Evolutionary conservation across 1,140 invertebrate species (phyloP).

Genomic region (Yoshiicerus persimilis): DNA sequence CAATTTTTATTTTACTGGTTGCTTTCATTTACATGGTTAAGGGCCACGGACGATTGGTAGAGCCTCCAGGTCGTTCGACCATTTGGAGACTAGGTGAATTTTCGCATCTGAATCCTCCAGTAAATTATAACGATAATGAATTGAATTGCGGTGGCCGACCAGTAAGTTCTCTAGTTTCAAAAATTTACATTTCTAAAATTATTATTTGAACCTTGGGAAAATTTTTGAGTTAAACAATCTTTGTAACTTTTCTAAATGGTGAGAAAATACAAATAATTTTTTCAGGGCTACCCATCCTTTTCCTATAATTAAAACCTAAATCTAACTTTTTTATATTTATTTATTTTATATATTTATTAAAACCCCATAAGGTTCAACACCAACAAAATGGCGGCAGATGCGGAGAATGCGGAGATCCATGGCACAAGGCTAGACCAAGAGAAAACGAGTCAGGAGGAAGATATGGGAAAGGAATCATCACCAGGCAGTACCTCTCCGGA

Average conservation of each 20-base stretch:
- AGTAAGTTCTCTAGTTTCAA: neutral
- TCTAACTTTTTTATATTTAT: no score
- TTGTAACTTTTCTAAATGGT: no score
- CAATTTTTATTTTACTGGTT: neutral
- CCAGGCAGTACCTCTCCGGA: constrained; percentile 53
- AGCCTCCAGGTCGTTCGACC: constrained; percentile 49
- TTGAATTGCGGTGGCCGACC: constrained; percentile 45
- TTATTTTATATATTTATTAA: no score
- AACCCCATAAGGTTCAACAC: constrained; percentile 23
- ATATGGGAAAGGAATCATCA: constrained; percentile 58
- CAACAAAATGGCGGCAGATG: constrained; percentile 4
- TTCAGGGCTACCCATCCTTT: no score
- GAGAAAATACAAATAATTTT: no score
- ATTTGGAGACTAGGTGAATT: constrained; percentile 50
- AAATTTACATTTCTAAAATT: no score
- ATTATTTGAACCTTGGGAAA: no score
- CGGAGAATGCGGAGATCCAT: constrained; percentile 51
- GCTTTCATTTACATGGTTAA: neutral
- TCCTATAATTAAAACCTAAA: no score
- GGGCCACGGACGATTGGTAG: constrained; percentile 49
- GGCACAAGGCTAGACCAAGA: constrained; percentile 54
- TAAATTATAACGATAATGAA: constrained; percentile 47
- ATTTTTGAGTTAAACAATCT: no score
- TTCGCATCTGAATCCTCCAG: constrained; percentile 32
- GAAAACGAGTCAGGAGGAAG: constrained; percentile 60